These are phyloP conservation scores for Sympetrum striolatum DNA, from an alignment of 2,888 invertebrate genomes.

Conservation along the genomic window DNA sequence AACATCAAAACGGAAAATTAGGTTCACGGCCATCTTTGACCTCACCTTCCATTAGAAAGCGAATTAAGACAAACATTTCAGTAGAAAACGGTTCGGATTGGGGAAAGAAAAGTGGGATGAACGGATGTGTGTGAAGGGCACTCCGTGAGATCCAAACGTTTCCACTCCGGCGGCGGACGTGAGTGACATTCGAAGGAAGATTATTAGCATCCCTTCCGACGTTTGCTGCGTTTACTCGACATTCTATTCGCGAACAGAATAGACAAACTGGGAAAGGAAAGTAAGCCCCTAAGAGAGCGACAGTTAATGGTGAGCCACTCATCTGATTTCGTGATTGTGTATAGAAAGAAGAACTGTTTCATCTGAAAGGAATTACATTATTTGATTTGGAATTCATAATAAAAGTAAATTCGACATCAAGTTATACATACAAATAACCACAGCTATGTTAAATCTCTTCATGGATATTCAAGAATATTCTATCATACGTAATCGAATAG, in stretches of 20 bases:
- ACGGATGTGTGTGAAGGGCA: background rate
- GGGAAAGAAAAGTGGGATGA: background rate
- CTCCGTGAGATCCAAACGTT: constrained; percentile 23
- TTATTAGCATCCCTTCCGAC: constrained; percentile 28
- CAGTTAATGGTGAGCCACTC: background rate
- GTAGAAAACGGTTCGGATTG: background rate
- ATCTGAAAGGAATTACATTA: too few relatives aligned
- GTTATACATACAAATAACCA: too few relatives aligned
- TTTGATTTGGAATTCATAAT: too few relatives aligned
- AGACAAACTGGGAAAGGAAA: background rate
- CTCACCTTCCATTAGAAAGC: background rate
- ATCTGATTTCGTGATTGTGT: background rate
- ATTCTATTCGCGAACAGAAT: constrained; percentile 15
- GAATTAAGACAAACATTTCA: background rate
- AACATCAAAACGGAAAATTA: too few relatives aligned
- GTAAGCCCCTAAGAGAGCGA: background rate
- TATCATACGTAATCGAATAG: too few relatives aligned
- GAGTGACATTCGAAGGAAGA: constrained; percentile 40
- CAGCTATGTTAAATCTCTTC: too few relatives aligned
- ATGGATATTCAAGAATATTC: too few relatives aligned
- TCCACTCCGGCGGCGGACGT: constrained; percentile 4
- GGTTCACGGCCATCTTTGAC: background rate
- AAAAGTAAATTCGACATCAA: too few relatives aligned
- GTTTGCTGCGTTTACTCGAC: constrained; percentile 21
- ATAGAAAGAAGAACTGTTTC: background rate